Base-by-base conservation (phyloP, 2,888 invertebrate genomes). In the Drosophila subsilvestris region DNA sequence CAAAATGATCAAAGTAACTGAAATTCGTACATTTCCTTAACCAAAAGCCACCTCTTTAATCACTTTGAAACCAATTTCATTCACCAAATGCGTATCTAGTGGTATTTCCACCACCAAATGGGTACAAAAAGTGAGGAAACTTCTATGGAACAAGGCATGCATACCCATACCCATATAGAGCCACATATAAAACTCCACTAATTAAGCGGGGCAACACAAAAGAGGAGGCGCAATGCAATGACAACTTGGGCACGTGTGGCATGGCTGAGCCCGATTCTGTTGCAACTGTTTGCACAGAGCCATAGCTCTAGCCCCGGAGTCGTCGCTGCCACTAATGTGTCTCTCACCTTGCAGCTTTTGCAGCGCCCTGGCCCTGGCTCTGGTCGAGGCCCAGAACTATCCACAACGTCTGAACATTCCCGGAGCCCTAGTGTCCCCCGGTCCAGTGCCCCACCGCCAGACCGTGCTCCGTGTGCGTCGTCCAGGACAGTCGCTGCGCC, bases 331-430 rank as follows among this genome's bases (percentile, higher is more conserved):
- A 37, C 60, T 43, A 67, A 43, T 37, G 27, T 66, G n/a, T 48
- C 22, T 6, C 32, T 44, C n/a, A 27, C 5, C 12, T 76, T 70
- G 27, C 79, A 87, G 85, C 77, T 42, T 87, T n/a, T 82, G 76
- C 68, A 74, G 79, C 75, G 76, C 79, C 12, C 32, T 84, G 27
- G 69, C 60, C 10, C 29, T 85, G 29, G 70, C 60, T 76, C 82
- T 90, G 73, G 89, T 84, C 62, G 79, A 89, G 59, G 93, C 93
- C 79, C 93, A 94, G 45, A 94, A 95, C 77, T 86, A 93, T 61
- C 95, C 95, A n/a, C 95, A 93, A 12, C 92, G 95, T 81, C 91
- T 95, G 18, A 93, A 93, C 81, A 95, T 96, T 75, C 95, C 95
- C 0, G 95, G 95, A 47, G 95, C 95, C 70, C 48, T 93, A 90